Base-by-base conservation (phyloP, 2,797 vertebrate species). In the Peromyscus eremicus region DNA sequence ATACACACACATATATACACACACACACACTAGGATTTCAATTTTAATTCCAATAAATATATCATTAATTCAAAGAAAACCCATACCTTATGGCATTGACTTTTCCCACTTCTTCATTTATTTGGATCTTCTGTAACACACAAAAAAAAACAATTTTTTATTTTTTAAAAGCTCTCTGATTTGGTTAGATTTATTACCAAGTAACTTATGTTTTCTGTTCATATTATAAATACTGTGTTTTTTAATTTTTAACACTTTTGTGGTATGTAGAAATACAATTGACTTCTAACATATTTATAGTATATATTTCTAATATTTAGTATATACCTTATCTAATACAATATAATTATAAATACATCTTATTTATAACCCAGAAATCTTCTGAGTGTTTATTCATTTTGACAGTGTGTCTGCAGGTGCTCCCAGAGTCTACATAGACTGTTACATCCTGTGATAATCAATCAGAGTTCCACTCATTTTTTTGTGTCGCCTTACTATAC, bases 21-120 rank as follows among this genome's bases (percentile, higher is more conserved):
- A 70, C 29, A 70, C 29, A 71, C 8, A 46, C 3, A 57, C 46
- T 25, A 89, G 75, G 14, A 75, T 93, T 89, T 95, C 32, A 13
- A 43, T 85, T 95, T 91, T 92, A 96, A 97, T 95, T 93, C 14
- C 13, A 92, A 83, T 40, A 95, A 77, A 73, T 75, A 9, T 43
- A 75, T 62, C 77, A 71, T 86, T 92, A 94, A 95, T 43, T 80
- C 89, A 76, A 34, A 86, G 40, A 96, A 97, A 94, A 94, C 0
- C 5, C 4, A 43, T 37, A 81, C 52, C 29, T 80, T 57, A 64
- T 87, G n/a, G 27, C 37, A 60, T 46, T 92, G 46, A 62, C 5
- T 96, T 90, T 85, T 85, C n/a, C n/a, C 83, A 68, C 16, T 14
- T 87, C 70, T 75, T 68, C 17, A 80, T 49, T 94, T 80, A 79